Evolutionary conservation across 2,113 vertebrate genomes (phyloP).

Genomic region (Plectropomus leopardus): DNA sequence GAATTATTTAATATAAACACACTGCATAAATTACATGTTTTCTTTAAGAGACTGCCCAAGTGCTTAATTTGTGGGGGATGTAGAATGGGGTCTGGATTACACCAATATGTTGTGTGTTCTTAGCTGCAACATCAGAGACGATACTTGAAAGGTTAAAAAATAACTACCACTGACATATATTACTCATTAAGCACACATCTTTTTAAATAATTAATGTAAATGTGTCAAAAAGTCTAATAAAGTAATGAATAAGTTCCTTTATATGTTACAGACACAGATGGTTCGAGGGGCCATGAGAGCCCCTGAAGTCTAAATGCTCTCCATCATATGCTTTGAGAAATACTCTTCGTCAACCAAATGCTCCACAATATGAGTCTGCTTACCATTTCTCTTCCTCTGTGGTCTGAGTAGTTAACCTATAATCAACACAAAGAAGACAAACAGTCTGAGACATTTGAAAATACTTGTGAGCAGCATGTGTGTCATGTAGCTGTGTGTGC

Average conservation of each 20-base stretch:
- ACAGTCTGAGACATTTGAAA: too few species aligned
- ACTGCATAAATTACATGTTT: constrained; percentile 65
- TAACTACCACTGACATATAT: neutral
- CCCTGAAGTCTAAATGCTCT: constrained; percentile 1
- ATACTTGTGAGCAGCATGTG: neutral
- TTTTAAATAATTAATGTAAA: constrained; percentile 18
- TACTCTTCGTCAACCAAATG: neutral
- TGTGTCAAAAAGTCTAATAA: neutral
- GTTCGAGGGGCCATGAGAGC: constrained; percentile 16
- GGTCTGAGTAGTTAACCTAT: constrained; percentile 89
- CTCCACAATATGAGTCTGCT: constrained; percentile 42
- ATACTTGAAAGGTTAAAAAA: constrained; percentile 22
- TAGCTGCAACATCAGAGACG: constrained; percentile 12
- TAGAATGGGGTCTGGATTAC: neutral
- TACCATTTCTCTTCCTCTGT: constrained; percentile 96
- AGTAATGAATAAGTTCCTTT: constrained; percentile 2
- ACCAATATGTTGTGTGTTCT: constrained; percentile 10
- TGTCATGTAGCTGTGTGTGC: neutral
- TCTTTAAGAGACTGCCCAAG: constrained; percentile 31
- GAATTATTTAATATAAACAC: constrained; percentile 72
- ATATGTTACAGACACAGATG: constrained; percentile 41
- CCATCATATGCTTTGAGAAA: neutral
- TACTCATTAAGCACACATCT: neutral
- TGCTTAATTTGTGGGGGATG: constrained; percentile 44
- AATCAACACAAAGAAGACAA: constrained; percentile 60